A percentile compares a stretch with the other conserved stretches of the same genome.
These are phyloP conservation scores for Anorthoa munda DNA, from an alignment of 2,888 invertebrate genomes.

Conservation along the genomic window DNA sequence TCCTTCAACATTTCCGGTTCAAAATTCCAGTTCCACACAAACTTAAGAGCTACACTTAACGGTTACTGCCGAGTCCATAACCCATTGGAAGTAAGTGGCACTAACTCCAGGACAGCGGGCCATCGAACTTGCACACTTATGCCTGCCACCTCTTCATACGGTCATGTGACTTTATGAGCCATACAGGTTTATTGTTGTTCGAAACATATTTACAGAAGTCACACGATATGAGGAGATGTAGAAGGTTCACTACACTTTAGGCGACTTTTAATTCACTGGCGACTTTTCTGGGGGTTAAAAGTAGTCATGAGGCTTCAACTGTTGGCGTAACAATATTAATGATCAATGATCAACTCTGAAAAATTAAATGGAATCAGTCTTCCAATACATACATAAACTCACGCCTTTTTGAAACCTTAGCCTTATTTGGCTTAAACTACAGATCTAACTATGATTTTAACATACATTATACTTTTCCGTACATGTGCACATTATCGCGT, in stretches of 20 bases:
- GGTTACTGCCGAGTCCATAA: slow-evolving; percentile 48
- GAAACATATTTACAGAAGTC: slow-evolving; percentile 50
- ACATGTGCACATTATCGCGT: too few relatives aligned
- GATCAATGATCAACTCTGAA: too few relatives aligned
- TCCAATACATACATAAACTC: too few relatives aligned
- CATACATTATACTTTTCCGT: too few relatives aligned
- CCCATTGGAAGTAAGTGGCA: slow-evolving; percentile 47
- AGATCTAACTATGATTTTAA: too few relatives aligned
- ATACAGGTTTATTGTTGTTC: slow-evolving; percentile 62
- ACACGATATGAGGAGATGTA: neutral
- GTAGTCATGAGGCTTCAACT: too few relatives aligned
- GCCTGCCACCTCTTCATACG: slow-evolving; percentile 62
- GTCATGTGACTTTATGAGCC: slow-evolving; percentile 51
- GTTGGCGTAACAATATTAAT: too few relatives aligned
- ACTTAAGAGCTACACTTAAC: slow-evolving; percentile 47
- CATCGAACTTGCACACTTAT: slow-evolving; percentile 56
- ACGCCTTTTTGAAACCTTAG: too few relatives aligned
- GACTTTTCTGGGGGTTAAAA: too few relatives aligned
- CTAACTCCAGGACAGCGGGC: slow-evolving; percentile 49
- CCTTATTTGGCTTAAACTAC: too few relatives aligned
- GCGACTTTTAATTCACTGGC: too few relatives aligned
- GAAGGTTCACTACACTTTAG: slow-evolving; percentile 36
- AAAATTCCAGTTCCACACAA: slow-evolving; percentile 17
- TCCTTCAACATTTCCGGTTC: neutral
- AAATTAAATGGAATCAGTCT: too few relatives aligned